Evolutionary conservation across 2,888 invertebrate genomes (phyloP), one percentile per base, ranked within the genome.

Genomic region (Thyatira batis): DNA sequence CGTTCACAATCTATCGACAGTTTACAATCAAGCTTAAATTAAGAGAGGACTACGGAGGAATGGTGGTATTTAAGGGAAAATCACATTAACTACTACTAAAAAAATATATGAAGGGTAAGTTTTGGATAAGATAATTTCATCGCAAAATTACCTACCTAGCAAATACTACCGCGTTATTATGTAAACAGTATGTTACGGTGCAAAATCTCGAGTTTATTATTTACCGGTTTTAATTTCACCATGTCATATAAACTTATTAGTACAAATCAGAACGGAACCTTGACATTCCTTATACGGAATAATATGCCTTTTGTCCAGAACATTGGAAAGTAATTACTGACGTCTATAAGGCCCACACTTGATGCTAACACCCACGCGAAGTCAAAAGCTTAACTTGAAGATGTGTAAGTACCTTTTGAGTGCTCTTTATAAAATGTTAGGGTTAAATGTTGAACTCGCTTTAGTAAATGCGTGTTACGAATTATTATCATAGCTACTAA

Each of bases 281-380:
- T 58, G 59, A 52, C 50, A 45, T 73, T 57, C 73, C 74, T 67
- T 73, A 65, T 62, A 60, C 52, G 69, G 58, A n/a, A n/a, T n/a
- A n/a, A n/a, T n/a, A n/a, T n/a, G 49, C 67, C 71, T 76, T 76
- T 81, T 68, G 67, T 73, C 67, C 62, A 59, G 57, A 50, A 61
- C 76, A 82, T 83, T 80, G 83, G 83, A 87, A 84, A 86, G 85
- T 80, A 85, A 87, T 87, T 86, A 82, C 72, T 71, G 59, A 54
- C 60, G 67, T 51, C 68, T 69, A 61, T 67, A 67, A 71, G 68
- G 57, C 82, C 78, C 76, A 80, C 83, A 75, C 82, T 78, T 76
- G 81, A 70, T 55, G 64, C 67, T 65, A 49, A 78, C 82, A 58
- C 84, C 84, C 77, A 84, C 84, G 66, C 59, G 51, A 67, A 48